Evolutionary conservation across 2,113 vertebrate genomes (phyloP).

Genomic region (Pheucticus melanocephalus): DNA sequence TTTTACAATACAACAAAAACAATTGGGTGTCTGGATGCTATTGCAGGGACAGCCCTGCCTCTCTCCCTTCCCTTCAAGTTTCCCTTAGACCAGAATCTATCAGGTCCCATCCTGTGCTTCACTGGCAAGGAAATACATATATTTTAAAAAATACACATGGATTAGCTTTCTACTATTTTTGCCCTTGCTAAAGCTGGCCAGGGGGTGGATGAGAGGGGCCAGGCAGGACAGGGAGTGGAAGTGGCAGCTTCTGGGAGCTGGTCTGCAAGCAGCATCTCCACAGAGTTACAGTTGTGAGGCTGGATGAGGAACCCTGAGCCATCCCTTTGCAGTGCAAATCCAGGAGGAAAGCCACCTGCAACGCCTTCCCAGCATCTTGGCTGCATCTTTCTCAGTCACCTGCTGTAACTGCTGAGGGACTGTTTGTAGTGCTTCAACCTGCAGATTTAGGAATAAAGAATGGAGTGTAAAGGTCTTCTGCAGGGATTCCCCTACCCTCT

Average conservation of each 20-base stretch:
- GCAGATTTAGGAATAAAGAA: neutral
- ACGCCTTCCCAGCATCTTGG: rapidly evolving
- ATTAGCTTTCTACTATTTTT: neutral
- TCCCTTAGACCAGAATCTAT: neutral
- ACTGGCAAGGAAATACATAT: neutral
- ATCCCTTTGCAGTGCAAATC: neutral
- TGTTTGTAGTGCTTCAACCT: neutral
- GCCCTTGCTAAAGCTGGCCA: neutral
- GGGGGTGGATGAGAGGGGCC: neutral
- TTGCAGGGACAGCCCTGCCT: neutral
- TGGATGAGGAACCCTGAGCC: rapidly evolving
- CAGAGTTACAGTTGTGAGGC: neutral
- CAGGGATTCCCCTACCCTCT: conserved; percentile 16
- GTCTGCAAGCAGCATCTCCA: neutral
- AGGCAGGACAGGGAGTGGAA: neutral
- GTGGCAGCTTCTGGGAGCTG: neutral
- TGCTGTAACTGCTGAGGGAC: neutral
- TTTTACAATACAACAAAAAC: neutral
- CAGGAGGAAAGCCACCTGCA: neutral
- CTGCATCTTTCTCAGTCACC: neutral
- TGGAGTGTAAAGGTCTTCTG: neutral
- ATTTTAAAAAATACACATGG: rapidly evolving
- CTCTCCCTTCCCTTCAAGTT: neutral
- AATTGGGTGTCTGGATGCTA: neutral
- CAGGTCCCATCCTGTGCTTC: neutral